A percentile compares a stretch with the other conserved stretches of the same genome.
Evolutionary conservation across 64 coral and sea anemone species (phyloP).

Genomic region (Montipora foliosa): DNA sequence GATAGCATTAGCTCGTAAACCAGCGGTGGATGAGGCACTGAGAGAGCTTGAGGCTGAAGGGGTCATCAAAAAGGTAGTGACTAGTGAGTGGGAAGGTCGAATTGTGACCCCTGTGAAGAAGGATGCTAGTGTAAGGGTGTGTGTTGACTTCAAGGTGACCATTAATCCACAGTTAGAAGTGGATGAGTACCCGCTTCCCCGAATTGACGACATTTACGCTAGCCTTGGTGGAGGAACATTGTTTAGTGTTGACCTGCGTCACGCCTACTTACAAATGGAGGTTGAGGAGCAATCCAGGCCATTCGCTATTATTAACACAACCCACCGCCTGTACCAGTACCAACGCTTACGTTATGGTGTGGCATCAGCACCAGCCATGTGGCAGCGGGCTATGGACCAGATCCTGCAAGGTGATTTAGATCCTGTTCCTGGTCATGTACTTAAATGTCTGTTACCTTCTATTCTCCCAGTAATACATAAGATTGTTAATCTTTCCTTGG

Average conservation of each 20-base stretch:
- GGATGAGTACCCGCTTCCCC: not conserved
- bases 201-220: too few species aligned
- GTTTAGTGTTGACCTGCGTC: constrained; percentile 37
- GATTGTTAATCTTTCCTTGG: too few species aligned
- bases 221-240: not conserved
- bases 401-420: not conserved
- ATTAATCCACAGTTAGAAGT: constrained; percentile 22
- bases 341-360: constrained; percentile 32
- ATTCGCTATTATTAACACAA: constrained; percentile 46
- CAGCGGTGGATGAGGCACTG: not conserved
- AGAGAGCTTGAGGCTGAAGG: constrained; percentile 5
- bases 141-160: constrained; percentile 57
- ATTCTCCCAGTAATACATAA: too few species aligned
- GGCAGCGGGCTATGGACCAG: constrained; percentile 54
- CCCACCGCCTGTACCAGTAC: constrained; percentile 21
- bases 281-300: constrained; percentile 26
- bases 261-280: constrained; percentile 51
- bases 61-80: not conserved
- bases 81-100: not conserved
- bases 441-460: too few species aligned
- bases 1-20: constrained; percentile 17
- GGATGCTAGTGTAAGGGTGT: constrained; percentile 27
- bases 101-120: constrained; percentile 1
- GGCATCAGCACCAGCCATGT: constrained; percentile 47
- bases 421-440: too few species aligned